Evolutionary conservation across 37 sponge, comb jelly and placozoan genomes (phyloP), one percentile per base, ranked within the genome.

Genomic region (Tethya wilhelma): DNA sequence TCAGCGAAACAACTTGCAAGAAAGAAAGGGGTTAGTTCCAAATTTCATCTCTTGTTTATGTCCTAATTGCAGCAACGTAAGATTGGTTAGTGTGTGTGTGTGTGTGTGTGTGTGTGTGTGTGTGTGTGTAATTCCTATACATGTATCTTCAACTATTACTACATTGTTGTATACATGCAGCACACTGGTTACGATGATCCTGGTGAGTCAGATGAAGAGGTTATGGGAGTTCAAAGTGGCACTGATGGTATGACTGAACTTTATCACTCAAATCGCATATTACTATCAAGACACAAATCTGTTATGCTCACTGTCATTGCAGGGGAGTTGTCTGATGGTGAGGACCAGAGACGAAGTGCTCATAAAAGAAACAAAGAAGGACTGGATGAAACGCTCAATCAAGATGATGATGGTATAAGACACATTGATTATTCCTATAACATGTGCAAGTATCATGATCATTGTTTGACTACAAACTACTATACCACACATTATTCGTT

Each of bases 151-250:
- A n/a, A n/a, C n/a, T n/a, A n/a, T n/a, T n/a, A n/a, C n/a, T n/a
- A n/a, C n/a, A n/a, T 14, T 49, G 9, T 49, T 14, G 14, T 49
- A 9, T 49, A 12, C 63, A 12, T n/a, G 7, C 38, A 80, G 81
- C 71, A 80, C 26, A 25, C 44, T 32, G 71, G 59, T 41, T 80
- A 80, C 71, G 81, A 80, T 0, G 81, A 19, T 70, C 75, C 75
- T 28, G 68, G 59, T 53, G 84, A 83, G 55, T 63, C 64, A 63
- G 83, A 73, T 59, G 81, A 71, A 59, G 81, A 80, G 30, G 43
- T 49, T 1, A 40, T 80, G 20, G 33, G 28, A 25, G 39, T 44
- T 14, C 64, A 78, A 30, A 29, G 29, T 31, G 20, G 23, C 14
- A 64, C 22, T 78, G 67, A 78, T 33, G 79, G 79, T 78, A 66